A percentile compares a stretch with the other conserved stretches of the same genome.
Evolutionary conservation across 2,888 invertebrate genomes (phyloP).

Genomic region (Pristionchus exspectatus): DNA sequence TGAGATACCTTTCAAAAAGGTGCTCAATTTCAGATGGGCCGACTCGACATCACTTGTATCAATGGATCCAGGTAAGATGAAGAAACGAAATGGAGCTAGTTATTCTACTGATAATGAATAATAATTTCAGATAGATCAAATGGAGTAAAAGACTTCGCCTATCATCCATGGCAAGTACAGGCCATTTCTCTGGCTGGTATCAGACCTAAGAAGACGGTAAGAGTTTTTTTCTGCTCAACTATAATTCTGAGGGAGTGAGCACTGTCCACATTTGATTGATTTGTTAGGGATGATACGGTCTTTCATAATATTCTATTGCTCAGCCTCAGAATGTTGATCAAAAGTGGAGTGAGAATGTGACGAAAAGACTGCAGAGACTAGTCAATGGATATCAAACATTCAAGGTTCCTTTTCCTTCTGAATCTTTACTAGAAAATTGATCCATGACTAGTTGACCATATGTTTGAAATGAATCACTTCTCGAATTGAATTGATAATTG

Average conservation of each 20-base stretch:
- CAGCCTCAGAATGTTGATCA: not conserved
- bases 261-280: not conserved
- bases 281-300: not conserved
- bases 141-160: slow-evolving; percentile 29
- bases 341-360: not conserved
- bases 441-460: not conserved
- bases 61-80: slow-evolving; percentile 22
- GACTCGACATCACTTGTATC: not conserved
- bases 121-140: not conserved
- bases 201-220: not conserved
- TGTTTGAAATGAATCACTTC: not conserved
- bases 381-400: not conserved
- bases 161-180: slow-evolving; percentile 54
- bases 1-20: not conserved
- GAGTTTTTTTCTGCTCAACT: not conserved
- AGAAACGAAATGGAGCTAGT: not conserved
- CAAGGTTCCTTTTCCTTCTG: not conserved
- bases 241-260: not conserved
- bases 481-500: not conserved
- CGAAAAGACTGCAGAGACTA: not conserved
- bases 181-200: slow-evolving; percentile 52
- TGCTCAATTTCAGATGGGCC: slow-evolving; percentile 31
- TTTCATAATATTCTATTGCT: not conserved
- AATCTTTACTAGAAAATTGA: not conserved
- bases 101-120: not conserved